A percentile compares a stretch with the other conserved stretches of the same genome.
Evolutionary conservation across 2,888 invertebrate genomes (phyloP).

Genomic region (Suillia variegata): DNA sequence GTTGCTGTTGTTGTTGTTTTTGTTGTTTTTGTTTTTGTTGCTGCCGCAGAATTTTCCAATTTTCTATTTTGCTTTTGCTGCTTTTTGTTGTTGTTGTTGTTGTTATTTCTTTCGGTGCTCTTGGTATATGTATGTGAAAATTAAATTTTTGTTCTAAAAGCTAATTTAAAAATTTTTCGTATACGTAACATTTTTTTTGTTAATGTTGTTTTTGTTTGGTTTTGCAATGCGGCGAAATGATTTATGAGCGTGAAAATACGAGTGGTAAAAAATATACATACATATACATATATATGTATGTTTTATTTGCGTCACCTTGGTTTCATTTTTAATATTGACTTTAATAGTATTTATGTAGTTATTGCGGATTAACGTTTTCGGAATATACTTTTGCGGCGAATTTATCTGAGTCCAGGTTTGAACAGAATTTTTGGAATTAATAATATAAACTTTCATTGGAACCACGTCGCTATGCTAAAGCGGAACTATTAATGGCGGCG

Average conservation of each 20-base stretch:
- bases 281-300: conserved; percentile 6
- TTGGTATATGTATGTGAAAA: conserved; percentile 10
- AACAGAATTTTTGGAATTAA: too few species aligned
- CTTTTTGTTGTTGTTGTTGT: conserved; percentile 1
- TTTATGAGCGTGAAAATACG: conserved; percentile 42
- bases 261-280: conserved; percentile 39
- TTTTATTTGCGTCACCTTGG: neutral
- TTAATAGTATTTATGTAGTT: too few species aligned
- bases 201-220: conserved; percentile 40
- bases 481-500: too few species aligned
- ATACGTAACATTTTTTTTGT: conserved; percentile 53
- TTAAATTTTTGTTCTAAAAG: conserved; percentile 36
- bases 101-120: too few species aligned
- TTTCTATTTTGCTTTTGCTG: neutral
- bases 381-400: too few species aligned
- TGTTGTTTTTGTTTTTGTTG: too few species aligned
- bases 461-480: too few species aligned
- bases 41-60: conserved; percentile 1
- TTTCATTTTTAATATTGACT: neutral
- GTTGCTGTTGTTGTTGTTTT: neutral
- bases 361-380: too few species aligned
- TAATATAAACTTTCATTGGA: too few species aligned
- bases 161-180: conserved; percentile 53
- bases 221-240: conserved; percentile 56
- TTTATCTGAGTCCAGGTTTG: too few species aligned